Conservation (phyloP, 2,113 vertebrate genomes). For the Istiophorus platypterus region DNA sequence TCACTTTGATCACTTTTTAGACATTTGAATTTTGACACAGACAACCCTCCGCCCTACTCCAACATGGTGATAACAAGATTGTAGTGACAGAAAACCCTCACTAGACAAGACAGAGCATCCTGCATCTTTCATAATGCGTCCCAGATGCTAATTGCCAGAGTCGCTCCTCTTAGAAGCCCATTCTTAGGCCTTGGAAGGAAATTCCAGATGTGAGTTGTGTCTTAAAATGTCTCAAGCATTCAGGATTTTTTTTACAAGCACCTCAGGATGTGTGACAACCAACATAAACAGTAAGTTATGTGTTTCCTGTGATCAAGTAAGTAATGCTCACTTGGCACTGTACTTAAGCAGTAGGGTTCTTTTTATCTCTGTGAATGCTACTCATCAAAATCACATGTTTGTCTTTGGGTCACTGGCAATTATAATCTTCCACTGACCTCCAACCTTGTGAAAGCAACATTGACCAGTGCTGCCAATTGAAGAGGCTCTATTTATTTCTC, state of each 20-base stretch:
- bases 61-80: slow-evolving; percentile 30
- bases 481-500: slow-evolving; percentile 18
- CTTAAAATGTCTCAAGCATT: slow-evolving; percentile 38
- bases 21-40: background rate
- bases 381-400: slow-evolving; percentile 45
- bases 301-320: slow-evolving; percentile 63
- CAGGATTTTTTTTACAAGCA: slow-evolving; percentile 22
- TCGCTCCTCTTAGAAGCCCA: slow-evolving; percentile 10
- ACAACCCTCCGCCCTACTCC: slow-evolving; percentile 1
- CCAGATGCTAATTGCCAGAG: slow-evolving; percentile 51
- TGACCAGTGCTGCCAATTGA: slow-evolving; percentile 7
- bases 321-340: slow-evolving; percentile 22
- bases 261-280: slow-evolving; percentile 62
- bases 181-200: slow-evolving; percentile 61
- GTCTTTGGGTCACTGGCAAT: slow-evolving; percentile 21
- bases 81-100: slow-evolving; percentile 45
- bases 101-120: slow-evolving; percentile 43
- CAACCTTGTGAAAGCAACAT: slow-evolving; percentile 27
- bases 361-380: slow-evolving; percentile 43
- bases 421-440: slow-evolving; percentile 48
- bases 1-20: slow-evolving; percentile 46
- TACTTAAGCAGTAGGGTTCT: slow-evolving; percentile 41
- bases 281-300: slow-evolving; percentile 64
- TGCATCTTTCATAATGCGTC: slow-evolving; percentile 42
- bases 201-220: slow-evolving; percentile 62